These are phyloP conservation scores for Epicampocera succincta DNA, from an alignment of 2,888 invertebrate species.

Conservation along the genomic window DNA sequence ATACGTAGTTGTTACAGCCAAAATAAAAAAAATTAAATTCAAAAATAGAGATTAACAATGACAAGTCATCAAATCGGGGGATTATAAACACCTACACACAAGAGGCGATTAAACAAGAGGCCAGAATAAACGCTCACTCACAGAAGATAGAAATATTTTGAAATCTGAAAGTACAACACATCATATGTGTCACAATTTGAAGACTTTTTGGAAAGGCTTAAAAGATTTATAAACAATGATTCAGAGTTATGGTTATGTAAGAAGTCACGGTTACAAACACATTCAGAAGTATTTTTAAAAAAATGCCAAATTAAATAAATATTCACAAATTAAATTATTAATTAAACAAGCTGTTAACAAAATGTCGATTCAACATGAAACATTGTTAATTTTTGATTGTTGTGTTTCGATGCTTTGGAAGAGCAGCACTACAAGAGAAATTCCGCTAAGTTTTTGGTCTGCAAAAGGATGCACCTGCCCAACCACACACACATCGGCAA, in stretches of 20 bases:
- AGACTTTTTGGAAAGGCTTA: constrained; percentile 17
- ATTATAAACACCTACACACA: constrained; percentile 68
- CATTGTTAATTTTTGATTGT: too few species aligned
- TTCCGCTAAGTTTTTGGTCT: too few species aligned
- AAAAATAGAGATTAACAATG: constrained; percentile 43
- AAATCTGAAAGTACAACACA: constrained; percentile 25
- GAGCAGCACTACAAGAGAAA: too few species aligned
- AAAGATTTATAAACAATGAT: constrained; percentile 12
- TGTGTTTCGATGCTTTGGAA: too few species aligned
- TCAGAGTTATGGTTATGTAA: background rate
- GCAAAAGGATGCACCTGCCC: too few species aligned
- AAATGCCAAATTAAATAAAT: too few species aligned
- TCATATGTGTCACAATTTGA: constrained; percentile 46
- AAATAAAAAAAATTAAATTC: constrained; percentile 4
- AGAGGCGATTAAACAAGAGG: constrained; percentile 52
- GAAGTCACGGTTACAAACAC: too few species aligned
- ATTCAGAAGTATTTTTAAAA: too few species aligned
- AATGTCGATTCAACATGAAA: too few species aligned
- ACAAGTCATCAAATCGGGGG: constrained; percentile 65
- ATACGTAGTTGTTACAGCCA: constrained; percentile 6
- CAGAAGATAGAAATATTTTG: constrained; percentile 10
- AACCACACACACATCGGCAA: too few species aligned
- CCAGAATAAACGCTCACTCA: constrained; percentile 32
- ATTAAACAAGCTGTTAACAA: too few species aligned
- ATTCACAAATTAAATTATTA: too few species aligned